phyloP scores from a whole-genome alignment of 2,113 vertebrate genomes.

The Catagonus wagneri region DNA sequence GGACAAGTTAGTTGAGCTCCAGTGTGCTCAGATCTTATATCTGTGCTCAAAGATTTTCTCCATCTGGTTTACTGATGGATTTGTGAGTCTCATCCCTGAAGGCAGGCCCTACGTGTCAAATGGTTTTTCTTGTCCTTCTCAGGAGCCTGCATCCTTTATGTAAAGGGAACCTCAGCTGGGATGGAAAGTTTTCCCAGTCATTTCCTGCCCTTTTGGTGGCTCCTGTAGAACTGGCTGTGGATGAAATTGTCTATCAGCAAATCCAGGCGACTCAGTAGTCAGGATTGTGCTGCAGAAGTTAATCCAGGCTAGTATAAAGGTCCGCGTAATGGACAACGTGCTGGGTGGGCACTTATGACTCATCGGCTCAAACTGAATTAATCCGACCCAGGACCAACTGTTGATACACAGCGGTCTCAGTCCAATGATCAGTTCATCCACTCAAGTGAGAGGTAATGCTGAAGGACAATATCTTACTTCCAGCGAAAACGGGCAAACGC shows the following conservation, averaged over 20 bases:
- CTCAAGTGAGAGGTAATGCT: not conserved
- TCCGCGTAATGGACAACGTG: not conserved
- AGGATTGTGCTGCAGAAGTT: not conserved
- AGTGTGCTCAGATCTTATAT: not conserved
- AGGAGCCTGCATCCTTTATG: not conserved
- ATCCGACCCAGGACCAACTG: not conserved
- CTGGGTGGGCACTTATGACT: not conserved
- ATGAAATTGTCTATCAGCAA: not conserved
- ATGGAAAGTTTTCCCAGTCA: not conserved
- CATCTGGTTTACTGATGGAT: not conserved
- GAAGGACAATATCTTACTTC: not conserved
- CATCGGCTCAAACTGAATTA: not conserved
- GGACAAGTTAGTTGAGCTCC: not conserved
- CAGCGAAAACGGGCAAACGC: not conserved
- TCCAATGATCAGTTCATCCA: not conserved
- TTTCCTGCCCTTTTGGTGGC: not conserved
- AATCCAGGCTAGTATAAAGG: not conserved
- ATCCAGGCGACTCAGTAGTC: not conserved
- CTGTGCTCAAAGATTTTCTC: not conserved
- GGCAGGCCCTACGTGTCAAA: not conserved
- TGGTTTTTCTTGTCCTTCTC: not conserved
- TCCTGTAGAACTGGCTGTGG: not conserved
- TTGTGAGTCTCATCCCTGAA: slow-evolving; percentile 7
- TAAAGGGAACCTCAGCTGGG: not conserved
- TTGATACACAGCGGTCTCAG: not conserved